phyloP scores from a whole-genome alignment of 2,113 vertebrate genomes.

The Microtus richardsoni region DNA sequence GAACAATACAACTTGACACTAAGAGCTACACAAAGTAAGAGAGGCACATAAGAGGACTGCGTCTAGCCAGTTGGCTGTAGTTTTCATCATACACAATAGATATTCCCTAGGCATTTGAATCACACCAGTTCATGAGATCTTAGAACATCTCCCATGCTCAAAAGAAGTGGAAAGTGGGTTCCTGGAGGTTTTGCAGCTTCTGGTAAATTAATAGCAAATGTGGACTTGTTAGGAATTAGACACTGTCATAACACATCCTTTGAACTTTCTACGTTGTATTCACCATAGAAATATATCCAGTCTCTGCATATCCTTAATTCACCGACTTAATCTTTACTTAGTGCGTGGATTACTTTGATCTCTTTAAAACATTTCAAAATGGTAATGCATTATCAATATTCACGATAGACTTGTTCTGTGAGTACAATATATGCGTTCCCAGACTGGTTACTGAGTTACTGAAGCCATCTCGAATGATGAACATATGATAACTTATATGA shows the following conservation, averaged over 20 bases:
- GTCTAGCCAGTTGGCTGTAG: neutral
- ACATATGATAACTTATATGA: neutral
- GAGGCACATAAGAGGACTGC: neutral
- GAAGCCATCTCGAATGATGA: neutral
- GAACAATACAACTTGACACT: neutral
- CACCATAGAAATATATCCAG: neutral
- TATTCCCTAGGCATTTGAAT: neutral
- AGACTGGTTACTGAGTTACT: neutral
- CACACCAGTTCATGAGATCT: neutral
- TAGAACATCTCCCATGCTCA: neutral
- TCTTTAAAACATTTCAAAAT: conserved; percentile 41
- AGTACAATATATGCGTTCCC: neutral
- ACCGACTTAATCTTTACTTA: neutral
- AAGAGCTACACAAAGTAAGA: neutral
- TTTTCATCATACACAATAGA: neutral
- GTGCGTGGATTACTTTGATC: neutral
- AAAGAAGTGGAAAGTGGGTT: neutral
- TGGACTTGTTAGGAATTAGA: neutral
- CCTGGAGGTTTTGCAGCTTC: neutral
- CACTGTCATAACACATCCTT: neutral
- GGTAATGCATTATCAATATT: neutral
- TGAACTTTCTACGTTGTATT: neutral
- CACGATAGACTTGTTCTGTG: neutral
- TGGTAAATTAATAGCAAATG: neutral
- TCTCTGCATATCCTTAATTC: neutral